A percentile compares a stretch with the other conserved stretches of the same genome.
Evolutionary conservation across 2,888 invertebrate species (phyloP).

Genomic region (Nasonovia ribisnigri): DNA sequence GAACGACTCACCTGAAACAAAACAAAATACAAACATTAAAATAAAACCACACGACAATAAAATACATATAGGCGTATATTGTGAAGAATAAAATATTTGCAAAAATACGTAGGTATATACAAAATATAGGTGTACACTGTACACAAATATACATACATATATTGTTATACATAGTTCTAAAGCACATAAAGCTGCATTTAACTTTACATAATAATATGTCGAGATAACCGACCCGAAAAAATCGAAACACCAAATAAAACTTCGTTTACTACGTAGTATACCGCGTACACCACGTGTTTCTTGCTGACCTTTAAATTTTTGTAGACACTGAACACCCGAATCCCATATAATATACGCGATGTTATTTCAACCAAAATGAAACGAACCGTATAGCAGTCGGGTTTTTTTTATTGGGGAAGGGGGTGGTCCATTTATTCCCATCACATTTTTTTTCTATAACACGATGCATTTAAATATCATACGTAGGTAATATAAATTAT

Average conservation of each 20-base stretch:
- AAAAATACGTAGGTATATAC: background rate
- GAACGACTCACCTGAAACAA: slow-evolving; percentile 48
- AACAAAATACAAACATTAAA: background rate
- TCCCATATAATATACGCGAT: background rate
- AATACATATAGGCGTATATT: background rate
- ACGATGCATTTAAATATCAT: background rate
- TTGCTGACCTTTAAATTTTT: background rate
- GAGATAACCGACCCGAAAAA: background rate
- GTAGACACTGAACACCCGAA: background rate
- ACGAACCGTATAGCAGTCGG: background rate
- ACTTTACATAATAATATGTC: background rate
- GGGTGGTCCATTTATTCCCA: background rate
- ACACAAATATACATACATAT: no score
- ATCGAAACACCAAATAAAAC: background rate
- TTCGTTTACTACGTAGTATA: background rate
- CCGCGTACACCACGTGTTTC: background rate
- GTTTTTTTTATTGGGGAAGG: background rate
- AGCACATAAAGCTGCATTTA: background rate
- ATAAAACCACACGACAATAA: background rate
- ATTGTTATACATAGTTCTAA: no score
- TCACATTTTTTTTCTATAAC: background rate
- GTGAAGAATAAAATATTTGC: background rate
- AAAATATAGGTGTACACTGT: no score
- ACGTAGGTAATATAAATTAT: background rate
- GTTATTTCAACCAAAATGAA: background rate